A percentile compares a stretch with the other conserved stretches of the same genome.
Conservation (phyloP, 1,140 invertebrate species). For the Yoshiicerus persimilis region DNA sequence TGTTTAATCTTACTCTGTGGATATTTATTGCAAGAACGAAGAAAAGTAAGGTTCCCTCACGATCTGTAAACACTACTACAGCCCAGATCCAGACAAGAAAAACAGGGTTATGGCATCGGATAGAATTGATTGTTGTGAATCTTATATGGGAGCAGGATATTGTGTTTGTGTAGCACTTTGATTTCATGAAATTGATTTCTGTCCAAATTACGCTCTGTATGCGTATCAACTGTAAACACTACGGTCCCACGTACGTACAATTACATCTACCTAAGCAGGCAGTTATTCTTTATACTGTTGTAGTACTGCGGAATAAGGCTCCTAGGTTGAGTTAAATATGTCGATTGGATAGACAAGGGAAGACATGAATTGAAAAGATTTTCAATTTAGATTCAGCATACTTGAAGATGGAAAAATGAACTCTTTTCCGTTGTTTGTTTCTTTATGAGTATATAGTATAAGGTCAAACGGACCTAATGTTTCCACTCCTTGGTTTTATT, state of each 20-base stretch:
- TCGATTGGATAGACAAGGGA: background rate
- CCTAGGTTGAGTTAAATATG: background rate
- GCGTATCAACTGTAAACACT: background rate
- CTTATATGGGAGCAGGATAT: background rate
- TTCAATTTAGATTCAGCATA: slow-evolving; percentile 14
- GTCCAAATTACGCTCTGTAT: background rate
- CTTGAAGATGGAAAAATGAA: background rate
- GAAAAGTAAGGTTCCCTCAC: background rate
- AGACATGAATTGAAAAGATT: background rate
- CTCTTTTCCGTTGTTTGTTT: background rate
- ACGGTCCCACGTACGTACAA: background rate
- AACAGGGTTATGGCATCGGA: background rate
- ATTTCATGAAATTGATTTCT: slow-evolving; percentile 18
- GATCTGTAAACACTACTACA: background rate
- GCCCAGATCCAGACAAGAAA: background rate
- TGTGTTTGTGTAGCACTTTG: slow-evolving; percentile 3
- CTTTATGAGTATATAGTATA: background rate
- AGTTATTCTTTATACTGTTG: background rate
- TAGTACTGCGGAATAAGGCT: background rate
- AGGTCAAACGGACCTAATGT: background rate
- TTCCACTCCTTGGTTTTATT: background rate
- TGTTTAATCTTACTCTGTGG: background rate
- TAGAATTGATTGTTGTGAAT: background rate
- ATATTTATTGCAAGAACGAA: background rate
- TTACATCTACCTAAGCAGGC: background rate